These are phyloP conservation scores for Holotrichia oblita DNA, from an alignment of 1,140 invertebrate genomes.

Conservation along the genomic window DNA sequence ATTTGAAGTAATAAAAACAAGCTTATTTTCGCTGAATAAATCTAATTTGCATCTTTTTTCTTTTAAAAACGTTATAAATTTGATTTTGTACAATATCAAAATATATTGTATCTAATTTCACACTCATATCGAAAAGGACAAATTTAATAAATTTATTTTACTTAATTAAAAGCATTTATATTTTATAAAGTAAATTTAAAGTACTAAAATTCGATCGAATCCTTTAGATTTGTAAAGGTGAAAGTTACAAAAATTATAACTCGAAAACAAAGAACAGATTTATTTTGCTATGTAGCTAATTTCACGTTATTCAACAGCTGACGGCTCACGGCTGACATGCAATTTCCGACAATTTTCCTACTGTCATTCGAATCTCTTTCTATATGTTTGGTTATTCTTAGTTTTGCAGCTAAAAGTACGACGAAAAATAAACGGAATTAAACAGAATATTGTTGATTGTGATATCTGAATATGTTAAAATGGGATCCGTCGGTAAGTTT, in stretches of 20 bases:
- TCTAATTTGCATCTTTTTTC: too few species aligned
- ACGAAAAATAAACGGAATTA: neutral
- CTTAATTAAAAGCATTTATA: too few species aligned
- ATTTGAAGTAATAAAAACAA: too few species aligned
- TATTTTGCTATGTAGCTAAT: neutral
- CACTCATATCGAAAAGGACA: too few species aligned
- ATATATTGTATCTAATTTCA: too few species aligned
- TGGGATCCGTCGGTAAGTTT: conserved; percentile 28
- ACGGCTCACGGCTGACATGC: conserved; percentile 10
- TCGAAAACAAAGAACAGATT: neutral
- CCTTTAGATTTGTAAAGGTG: neutral
- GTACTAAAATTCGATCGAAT: too few species aligned
- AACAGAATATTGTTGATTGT: neutral
- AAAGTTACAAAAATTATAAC: neutral
- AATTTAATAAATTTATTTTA: too few species aligned
- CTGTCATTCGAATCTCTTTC: neutral
- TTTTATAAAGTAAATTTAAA: too few species aligned
- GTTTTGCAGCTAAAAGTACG: neutral
- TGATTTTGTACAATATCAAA: too few species aligned
- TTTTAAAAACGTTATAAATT: too few species aligned
- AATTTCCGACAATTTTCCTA: conserved; percentile 11
- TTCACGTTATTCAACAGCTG: neutral
- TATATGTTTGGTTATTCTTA: conserved; percentile 26
- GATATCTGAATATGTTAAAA: conserved; percentile 24
- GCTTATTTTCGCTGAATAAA: too few species aligned